A percentile compares a stretch with the other conserved stretches of the same genome.
phyloP scores from a whole-genome alignment of 2,113 vertebrate species.

The Spheniscus mendiculus region DNA sequence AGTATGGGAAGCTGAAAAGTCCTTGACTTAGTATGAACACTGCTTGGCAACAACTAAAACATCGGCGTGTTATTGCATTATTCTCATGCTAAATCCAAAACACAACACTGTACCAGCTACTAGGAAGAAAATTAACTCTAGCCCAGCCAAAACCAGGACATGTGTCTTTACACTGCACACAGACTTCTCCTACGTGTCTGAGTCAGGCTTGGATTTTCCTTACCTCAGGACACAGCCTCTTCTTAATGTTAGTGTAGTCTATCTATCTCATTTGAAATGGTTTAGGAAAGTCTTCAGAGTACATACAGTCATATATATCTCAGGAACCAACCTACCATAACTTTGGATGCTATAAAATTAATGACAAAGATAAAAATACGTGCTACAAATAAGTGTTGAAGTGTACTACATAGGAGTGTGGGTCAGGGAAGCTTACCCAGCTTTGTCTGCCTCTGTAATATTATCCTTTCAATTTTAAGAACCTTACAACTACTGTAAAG shows the following conservation, averaged over 20 bases:
- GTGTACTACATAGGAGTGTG: not conserved
- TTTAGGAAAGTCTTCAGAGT: not conserved
- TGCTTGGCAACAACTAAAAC: too few relatives aligned
- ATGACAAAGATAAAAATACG: not conserved
- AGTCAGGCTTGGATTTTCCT: not conserved
- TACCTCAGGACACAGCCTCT: not conserved
- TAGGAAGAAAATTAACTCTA: too few relatives aligned
- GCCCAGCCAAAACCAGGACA: too few relatives aligned
- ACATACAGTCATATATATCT: not conserved
- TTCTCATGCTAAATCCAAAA: too few relatives aligned
- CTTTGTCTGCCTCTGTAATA: not conserved
- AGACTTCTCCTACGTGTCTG: not conserved
- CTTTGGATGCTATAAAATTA: not conserved
- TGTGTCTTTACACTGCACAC: not conserved
- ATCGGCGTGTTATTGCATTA: too few relatives aligned
- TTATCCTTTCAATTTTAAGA: not conserved
- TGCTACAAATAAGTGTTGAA: not conserved
- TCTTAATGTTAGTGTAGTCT: not conserved
- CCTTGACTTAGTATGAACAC: too few relatives aligned
- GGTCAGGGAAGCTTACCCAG: not conserved
- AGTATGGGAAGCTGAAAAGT: too few relatives aligned
- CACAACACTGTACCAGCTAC: too few relatives aligned
- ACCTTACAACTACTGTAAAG: not conserved
- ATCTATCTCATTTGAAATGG: not conserved
- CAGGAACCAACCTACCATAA: not conserved